phyloP scores from a whole-genome alignment of 2,113 vertebrate species.

The Sminthopsis crassicaudata region DNA sequence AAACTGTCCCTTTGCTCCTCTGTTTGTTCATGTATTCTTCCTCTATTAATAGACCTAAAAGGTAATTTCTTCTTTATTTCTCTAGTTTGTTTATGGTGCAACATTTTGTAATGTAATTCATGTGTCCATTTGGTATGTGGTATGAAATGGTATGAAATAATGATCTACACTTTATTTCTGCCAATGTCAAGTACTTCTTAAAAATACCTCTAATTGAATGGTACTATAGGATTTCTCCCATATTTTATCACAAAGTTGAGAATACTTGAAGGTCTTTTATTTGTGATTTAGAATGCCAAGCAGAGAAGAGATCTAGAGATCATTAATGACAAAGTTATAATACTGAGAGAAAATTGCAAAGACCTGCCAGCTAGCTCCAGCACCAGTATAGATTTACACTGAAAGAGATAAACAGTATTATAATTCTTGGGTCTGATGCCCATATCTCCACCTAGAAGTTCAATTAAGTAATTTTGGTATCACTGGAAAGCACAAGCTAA shows the following conservation, averaged over 20 bases:
- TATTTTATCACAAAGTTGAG: background rate
- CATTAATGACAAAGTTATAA: background rate
- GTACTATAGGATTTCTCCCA: background rate
- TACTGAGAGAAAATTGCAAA: background rate
- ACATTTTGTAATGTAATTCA: background rate
- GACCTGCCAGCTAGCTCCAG: background rate
- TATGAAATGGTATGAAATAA: background rate
- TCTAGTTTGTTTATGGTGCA: background rate
- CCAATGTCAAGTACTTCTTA: background rate
- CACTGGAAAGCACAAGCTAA: background rate
- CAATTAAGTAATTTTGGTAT: background rate
- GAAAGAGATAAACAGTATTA: background rate
- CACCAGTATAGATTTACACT: background rate
- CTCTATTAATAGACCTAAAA: background rate
- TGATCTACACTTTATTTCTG: background rate
- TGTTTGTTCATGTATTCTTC: background rate
- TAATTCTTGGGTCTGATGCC: background rate
- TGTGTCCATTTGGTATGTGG: background rate
- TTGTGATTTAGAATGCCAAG: background rate
- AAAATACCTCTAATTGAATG: background rate
- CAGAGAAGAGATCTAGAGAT: background rate
- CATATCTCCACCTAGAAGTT: too few relatives aligned
- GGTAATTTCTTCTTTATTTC: background rate
- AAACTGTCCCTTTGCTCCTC: background rate
- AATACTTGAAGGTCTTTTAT: background rate